Conservation (phyloP, 2,797 vertebrate genomes). For the Iguana delicatissima region DNA sequence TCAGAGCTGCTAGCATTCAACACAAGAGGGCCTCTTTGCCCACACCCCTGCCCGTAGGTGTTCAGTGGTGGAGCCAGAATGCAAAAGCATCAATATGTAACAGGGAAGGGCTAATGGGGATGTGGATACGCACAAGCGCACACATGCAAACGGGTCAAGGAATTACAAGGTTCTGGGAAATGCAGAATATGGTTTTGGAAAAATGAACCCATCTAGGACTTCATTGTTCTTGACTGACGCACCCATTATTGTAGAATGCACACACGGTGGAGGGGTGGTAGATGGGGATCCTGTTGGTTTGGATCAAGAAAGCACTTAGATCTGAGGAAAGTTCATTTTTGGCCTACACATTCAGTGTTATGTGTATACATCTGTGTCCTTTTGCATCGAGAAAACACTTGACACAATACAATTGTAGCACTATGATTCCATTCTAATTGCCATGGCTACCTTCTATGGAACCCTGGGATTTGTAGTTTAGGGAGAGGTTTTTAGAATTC, state of each 20-base stretch:
- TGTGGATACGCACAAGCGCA: neutral
- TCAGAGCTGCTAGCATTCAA: neutral
- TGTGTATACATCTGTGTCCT: neutral
- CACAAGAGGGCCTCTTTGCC: neutral
- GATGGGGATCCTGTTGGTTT: neutral
- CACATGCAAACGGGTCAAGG: no score
- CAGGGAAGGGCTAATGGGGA: neutral
- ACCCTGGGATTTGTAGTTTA: no score
- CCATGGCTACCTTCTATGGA: no score
- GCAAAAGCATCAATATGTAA: neutral
- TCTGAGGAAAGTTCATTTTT: no score
- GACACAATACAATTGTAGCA: neutral
- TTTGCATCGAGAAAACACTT: neutral
- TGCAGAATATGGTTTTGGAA: neutral
- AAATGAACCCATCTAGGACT: neutral
- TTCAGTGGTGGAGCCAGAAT: neutral
- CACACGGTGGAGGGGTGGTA: no score
- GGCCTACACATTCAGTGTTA: no score
- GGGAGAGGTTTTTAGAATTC: no score
- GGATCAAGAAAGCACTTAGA: neutral
- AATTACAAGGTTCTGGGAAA: neutral
- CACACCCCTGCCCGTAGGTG: slow-evolving; percentile 1
- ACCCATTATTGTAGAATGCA: neutral
- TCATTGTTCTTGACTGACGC: neutral
- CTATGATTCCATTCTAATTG: neutral